Base-by-base conservation (phyloP, 1,140 invertebrate species). In the Neodiprion pinetum region DNA sequence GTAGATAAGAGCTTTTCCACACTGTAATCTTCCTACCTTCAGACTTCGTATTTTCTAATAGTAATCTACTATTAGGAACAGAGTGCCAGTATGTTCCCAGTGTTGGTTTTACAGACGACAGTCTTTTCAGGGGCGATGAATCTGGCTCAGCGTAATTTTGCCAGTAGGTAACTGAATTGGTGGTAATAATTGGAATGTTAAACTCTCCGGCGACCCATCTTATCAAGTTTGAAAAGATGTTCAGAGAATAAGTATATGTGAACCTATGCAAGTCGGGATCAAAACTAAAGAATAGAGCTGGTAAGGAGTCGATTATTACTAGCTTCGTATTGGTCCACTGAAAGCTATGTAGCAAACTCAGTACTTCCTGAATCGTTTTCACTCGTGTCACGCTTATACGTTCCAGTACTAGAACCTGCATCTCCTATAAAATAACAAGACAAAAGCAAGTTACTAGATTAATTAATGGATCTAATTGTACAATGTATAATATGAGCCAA, bases 291-390 rank as follows among this genome's bases (percentile, higher is more conserved):
- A 89, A 87, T 67, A 93, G 73, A 70, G 87, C 85, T 70, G 92
- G 90, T 67, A 94, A 80, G 53, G 92, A 93, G 85, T 94, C 92
- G 70, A 94, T 88, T 10, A 94, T 89, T 65, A 93, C 87, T 40
- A 93, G 67, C 17, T 77, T 84, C n/a, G 78, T 78, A 3, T 89
- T 90, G 9, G 90, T 75, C 70, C 66, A 8, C 48, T 77, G 48
- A 11, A 87, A 71, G 71, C 84, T 81, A 76, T 89, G 84, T 28
- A 92, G 77, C 28, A 89, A 77, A 69, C 85, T 85, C 65, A 92
- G 79, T 74, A 92, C 80, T 74, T 92, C 87, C 72, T 88, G 79
- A 75, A 90, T 87, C 50, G 78, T 83, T 7, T 74, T 75, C 8
- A 84, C 74, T 71, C 67, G 72, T 21, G 79, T 81, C 66, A 86